phyloP scores from a whole-genome alignment of 2,113 vertebrate species.

The Serinus canaria region DNA sequence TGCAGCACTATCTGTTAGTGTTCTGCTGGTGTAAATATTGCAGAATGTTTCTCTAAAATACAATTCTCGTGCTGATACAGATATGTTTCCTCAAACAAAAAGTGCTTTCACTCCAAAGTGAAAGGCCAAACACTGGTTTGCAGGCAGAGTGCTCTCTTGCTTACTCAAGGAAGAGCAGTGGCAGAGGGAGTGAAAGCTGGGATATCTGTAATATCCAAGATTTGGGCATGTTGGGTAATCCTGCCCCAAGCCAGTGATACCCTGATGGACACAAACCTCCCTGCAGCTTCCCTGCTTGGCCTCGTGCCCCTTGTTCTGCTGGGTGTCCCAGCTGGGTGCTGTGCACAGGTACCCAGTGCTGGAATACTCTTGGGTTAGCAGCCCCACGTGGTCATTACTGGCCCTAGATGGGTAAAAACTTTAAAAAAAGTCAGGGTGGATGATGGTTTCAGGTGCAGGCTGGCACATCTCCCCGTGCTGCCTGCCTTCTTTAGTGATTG shows the following conservation, averaged over 20 bases:
- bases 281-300: not conserved
- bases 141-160: not conserved
- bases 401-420: not conserved
- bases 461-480: not conserved
- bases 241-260: not conserved
- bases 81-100: not conserved
- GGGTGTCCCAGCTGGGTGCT: accelerated
- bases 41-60: not conserved
- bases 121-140: not conserved
- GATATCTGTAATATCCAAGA: not conserved
- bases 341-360: accelerated
- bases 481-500: not conserved
- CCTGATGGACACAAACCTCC: not conserved
- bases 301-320: not conserved
- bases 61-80: not conserved
- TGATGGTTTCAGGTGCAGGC: not conserved
- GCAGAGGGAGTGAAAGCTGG: not conserved
- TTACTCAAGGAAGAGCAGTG: not conserved
- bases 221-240: accelerated
- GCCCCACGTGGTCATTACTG: not conserved
- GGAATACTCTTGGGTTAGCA: not conserved
- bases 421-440: accelerated
- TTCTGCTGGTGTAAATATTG: slow-evolving; percentile 27
- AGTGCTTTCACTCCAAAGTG: not conserved
- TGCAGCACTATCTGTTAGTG: slow-evolving; percentile 29